Evolutionary conservation across 2,888 invertebrate species (phyloP), one percentile per base, ranked within the genome.

Genomic region (Anthrax anthrax): DNA sequence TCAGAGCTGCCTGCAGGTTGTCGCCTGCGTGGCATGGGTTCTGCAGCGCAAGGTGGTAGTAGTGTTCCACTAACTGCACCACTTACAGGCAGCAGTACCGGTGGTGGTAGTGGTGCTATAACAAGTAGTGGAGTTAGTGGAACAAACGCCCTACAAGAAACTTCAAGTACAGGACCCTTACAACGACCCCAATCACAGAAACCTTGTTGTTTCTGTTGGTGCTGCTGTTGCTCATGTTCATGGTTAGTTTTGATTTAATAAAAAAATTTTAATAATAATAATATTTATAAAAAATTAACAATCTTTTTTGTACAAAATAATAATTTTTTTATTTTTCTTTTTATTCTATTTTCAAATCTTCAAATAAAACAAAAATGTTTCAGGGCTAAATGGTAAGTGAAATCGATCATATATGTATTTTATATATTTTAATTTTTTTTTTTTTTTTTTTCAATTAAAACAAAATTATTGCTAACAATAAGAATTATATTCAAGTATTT

Each of bases 221-320:
- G 79, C 62, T 80, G 80, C 60, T 80, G 80, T 65, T 80, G 80
- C 67, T 77, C 77, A 64, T 80, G 80, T 67, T 77, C 77, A 61
- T 80, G 79, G 78, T 78, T 66, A 70, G 70, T 67, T 19, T 27
- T 23, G n/a, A 38, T 23, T 23, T 23, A 23, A 23, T 23, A 8
- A 23, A 23, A 23, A 23, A 6, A 6, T 23, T 23, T 23, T 23
- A 4, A 23, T 8, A 6, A 23, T 23, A 23, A 6, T 23, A 6
- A 23, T 23, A 23, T 23, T 23, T 23, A 23, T 23, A 8, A 6
- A 23, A n/a, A n/a, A n/a, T n/a, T n/a, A n/a, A n/a, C n/a, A n/a
- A n/a, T n/a, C n/a, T n/a, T n/a, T 8, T 23, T 6, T 23, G 23
- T 23, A 23, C 23, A 6, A 23, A 6, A 23, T 23, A 23, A 23